Percentiles rank a stretch among this genome's conserved stretches.
phyloP scores from a whole-genome alignment of 2,888 invertebrate species.

The Malachius bipustulatus region DNA sequence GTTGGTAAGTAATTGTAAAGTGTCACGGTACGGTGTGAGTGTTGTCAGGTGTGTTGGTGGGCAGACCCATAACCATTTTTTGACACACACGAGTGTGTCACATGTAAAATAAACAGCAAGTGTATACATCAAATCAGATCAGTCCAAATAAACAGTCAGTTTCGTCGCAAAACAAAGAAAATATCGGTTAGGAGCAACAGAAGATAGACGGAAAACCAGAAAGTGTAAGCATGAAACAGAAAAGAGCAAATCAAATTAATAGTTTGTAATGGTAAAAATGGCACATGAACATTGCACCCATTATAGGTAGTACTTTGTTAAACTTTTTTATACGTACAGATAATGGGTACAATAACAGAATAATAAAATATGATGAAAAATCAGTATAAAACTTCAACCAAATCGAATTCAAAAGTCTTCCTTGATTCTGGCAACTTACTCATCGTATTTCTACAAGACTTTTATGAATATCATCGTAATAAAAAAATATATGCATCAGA shows the following conservation, averaged over 20 bases:
- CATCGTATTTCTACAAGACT: too few relatives aligned
- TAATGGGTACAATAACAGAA: too few relatives aligned
- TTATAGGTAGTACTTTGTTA: too few relatives aligned
- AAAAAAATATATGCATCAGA: too few relatives aligned
- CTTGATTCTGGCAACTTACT: too few relatives aligned
- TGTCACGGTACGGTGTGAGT: not conserved
- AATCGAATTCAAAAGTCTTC: too few relatives aligned
- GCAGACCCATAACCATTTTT: slow-evolving; percentile 28
- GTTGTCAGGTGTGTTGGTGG: slow-evolving; percentile 31
- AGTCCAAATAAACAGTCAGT: slow-evolving; percentile 16
- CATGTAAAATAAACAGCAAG: slow-evolving; percentile 20
- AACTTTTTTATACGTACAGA: too few relatives aligned
- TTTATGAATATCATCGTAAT: too few relatives aligned
- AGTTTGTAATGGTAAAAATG: too few relatives aligned
- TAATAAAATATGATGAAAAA: too few relatives aligned
- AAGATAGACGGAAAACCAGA: slow-evolving; percentile 15
- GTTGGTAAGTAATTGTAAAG: slow-evolving; percentile 7
- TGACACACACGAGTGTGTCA: slow-evolving; percentile 23
- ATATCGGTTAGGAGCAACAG: slow-evolving; percentile 10
- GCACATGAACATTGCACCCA: too few relatives aligned
- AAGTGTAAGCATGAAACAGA: slow-evolving; percentile 38
- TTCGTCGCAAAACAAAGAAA: slow-evolving; percentile 10
- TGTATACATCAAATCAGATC: slow-evolving; percentile 12
- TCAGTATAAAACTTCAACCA: too few relatives aligned
- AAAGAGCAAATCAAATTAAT: slow-evolving; percentile 31